Evolutionary conservation across 2,113 vertebrate genomes (phyloP), one percentile per base, ranked within the genome.

Genomic region (Lepisosteus oculatus): DNA sequence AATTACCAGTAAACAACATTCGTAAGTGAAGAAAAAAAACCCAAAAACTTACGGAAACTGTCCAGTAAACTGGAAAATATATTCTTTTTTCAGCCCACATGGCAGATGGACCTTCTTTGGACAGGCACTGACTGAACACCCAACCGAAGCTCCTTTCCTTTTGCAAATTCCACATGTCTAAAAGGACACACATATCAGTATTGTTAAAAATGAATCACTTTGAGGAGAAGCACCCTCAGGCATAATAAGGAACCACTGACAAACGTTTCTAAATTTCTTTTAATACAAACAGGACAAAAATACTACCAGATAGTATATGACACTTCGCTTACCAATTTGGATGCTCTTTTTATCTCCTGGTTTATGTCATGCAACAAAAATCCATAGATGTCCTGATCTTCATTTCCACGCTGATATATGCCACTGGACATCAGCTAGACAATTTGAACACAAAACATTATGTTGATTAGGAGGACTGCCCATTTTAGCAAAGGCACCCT

Each of bases 371-470:
- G 81, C 55, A 94, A 82, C 74, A 99, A 90, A 87, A 99, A 99
- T 43, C 97, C 97, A 73, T 94, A 91, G 47, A 99, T 78, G 43
- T 95, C 97, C 85, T 99, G 94, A 70, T 87, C 68, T 79, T 99
- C 96, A 81, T 92, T 67, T 14, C 97, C 97, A 61, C 94, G 92
- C 81, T 99, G 97, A 90, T 94, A 98, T 79, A 99, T 91, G 54
- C 97, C 97, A 89, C 95, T 96, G 55, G 97, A 95, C 83, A 95
- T 95, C 78, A 99, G 84, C 97, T 99, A 77, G 12, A 65, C 79
- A 14, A 70, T 29, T 29, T 29, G 29, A 29, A 29, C 2, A 29
- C 29, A 29, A 29, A 29, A 29, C 29, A 29, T 29, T 29, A 29
- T 29, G 29, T 29, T 29, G 29, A 29, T 29, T 29, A 29, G 1